Conservation (phyloP, 2,888 invertebrate species). For the Drosophila anomalata region DNA sequence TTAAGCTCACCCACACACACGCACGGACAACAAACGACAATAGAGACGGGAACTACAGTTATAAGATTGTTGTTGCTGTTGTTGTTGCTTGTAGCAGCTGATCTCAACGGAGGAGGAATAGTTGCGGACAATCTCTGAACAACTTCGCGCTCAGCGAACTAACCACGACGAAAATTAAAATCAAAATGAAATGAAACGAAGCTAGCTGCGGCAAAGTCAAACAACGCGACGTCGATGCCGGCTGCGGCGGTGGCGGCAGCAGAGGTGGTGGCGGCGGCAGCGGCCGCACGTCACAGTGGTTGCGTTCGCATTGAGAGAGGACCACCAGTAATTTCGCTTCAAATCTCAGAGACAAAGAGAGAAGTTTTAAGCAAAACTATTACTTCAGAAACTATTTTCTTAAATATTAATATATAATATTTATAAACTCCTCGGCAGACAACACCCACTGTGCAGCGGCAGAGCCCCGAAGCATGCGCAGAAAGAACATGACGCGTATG, state of each 20-base stretch:
- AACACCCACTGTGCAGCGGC: constrained; percentile 8
- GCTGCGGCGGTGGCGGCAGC: constrained; percentile 36
- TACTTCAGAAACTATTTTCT: not conserved
- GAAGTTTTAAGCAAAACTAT: not conserved
- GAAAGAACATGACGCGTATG: constrained; percentile 40
- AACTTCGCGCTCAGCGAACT: constrained; percentile 60
- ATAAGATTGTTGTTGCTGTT: constrained; percentile 28
- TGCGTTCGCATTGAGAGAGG: not conserved
- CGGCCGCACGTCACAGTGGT: constrained; percentile 19
- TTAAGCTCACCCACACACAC: constrained; percentile 61
- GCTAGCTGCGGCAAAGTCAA: constrained; percentile 52
- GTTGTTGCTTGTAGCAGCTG: constrained; percentile 42
- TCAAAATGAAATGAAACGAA: constrained; percentile 62
- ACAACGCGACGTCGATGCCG: constrained; percentile 45
- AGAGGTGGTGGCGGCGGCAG: constrained; percentile 40
- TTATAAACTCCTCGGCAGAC: not conserved
- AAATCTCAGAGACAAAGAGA: too few relatives aligned
- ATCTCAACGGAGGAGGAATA: constrained; percentile 51
- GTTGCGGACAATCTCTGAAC: constrained; percentile 24
- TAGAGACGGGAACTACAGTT: constrained; percentile 47
- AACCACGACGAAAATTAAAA: constrained; percentile 69
- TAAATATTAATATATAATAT: too few relatives aligned
- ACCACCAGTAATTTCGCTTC: too few relatives aligned
- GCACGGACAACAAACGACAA: constrained; percentile 32
- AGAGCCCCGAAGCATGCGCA: constrained; percentile 33